Conservation (phyloP, 2,888 invertebrate species). For the Blastobasis lacticolella region DNA sequence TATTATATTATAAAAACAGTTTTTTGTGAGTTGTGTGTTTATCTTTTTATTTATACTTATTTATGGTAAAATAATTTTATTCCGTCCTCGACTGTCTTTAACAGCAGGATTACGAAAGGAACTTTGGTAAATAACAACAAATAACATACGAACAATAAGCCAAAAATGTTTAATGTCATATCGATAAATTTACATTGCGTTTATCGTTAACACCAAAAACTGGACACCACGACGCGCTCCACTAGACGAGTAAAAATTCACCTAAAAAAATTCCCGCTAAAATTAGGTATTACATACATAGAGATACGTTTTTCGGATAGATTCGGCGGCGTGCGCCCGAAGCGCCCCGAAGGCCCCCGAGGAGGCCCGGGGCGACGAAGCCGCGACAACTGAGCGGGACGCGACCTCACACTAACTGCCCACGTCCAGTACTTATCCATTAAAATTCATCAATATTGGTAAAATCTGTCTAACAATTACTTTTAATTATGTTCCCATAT, state of each 20-base stretch:
- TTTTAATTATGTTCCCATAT: no score
- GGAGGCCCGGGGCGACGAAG: no score
- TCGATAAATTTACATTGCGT: slow-evolving; percentile 70
- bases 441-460: no score
- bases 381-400: no score
- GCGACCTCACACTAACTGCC: no score
- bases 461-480: no score
- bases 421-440: no score
- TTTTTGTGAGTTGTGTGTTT: no score
- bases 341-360: slow-evolving; percentile 1
- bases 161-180: slow-evolving; percentile 74
- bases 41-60: no score
- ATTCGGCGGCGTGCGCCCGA: slow-evolving; percentile 22
- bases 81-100: no score
- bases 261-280: slow-evolving; percentile 64
- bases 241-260: slow-evolving; percentile 67
- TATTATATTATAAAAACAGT: no score
- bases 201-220: slow-evolving; percentile 63
- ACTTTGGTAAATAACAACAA: slow-evolving; percentile 36
- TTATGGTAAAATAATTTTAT: no score
- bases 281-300: slow-evolving; percentile 54
- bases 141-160: slow-evolving; percentile 71
- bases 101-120: not conserved
- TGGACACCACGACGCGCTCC: slow-evolving; percentile 54
- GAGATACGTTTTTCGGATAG: slow-evolving; percentile 45